Evolutionary conservation across 1,140 invertebrate species (phyloP).

Genomic region (Ceratina japonica): DNA sequence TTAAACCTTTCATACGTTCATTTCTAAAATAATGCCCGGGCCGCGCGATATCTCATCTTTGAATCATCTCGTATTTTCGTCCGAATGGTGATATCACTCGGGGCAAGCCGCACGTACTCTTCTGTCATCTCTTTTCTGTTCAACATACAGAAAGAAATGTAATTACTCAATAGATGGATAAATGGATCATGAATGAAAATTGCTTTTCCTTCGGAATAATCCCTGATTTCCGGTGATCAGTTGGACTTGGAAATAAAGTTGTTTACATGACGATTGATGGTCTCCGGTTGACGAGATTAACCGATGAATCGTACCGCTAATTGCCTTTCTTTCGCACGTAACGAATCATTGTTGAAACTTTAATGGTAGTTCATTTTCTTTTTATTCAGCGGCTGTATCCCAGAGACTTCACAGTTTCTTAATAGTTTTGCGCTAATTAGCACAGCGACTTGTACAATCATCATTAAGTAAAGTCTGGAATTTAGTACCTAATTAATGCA

Average conservation of each 20-base stretch:
- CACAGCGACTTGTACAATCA: no score
- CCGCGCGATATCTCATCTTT: background rate
- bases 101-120: background rate
- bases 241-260: constrained; percentile 6
- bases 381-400: no score
- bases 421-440: no score
- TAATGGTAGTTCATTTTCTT: no score
- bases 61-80: constrained; percentile 41
- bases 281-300: background rate
- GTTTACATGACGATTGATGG: constrained; percentile 9
- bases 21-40: background rate
- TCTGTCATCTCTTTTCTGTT: background rate
- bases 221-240: no score
- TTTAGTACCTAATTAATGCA: no score
- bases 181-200: background rate
- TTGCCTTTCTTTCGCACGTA: no score
- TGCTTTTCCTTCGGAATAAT: no score
- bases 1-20: background rate
- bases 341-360: no score
- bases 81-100: background rate
- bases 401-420: no score
- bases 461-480: no score
- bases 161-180: constrained; percentile 5
- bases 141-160: background rate
- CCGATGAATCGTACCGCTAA: no score